These are phyloP conservation scores for Myrmecobius fasciatus DNA, from an alignment of 2,113 vertebrate species.

Conservation along the genomic window DNA sequence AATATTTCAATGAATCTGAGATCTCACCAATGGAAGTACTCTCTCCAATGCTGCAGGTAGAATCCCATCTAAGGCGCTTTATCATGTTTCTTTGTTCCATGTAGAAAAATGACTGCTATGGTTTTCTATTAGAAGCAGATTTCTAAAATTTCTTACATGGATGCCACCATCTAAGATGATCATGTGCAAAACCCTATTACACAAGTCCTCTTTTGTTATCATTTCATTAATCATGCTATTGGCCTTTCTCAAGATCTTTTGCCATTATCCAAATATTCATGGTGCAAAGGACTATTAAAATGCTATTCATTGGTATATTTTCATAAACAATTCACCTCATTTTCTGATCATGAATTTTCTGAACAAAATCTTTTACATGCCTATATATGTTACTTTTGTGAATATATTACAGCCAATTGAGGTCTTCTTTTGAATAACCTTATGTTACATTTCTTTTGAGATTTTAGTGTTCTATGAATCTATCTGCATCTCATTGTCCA, in stretches of 20 bases:
- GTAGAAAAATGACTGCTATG: not conserved
- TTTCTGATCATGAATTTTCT: not conserved
- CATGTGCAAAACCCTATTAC: not conserved
- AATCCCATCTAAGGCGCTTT: not conserved
- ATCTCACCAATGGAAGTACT: not conserved
- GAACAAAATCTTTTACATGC: not conserved
- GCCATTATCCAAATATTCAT: not conserved
- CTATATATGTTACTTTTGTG: not conserved
- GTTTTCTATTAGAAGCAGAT: not conserved
- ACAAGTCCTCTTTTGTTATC: not conserved
- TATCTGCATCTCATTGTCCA: not conserved
- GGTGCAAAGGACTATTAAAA: not conserved
- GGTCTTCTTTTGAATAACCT: not conserved
- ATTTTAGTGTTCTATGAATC: not conserved
- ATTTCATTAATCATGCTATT: not conserved
- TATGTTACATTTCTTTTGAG: not conserved
- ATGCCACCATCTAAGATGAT: no score
- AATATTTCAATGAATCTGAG: not conserved
- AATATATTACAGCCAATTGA: not conserved
- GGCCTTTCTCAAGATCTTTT: not conserved
- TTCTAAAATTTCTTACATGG: not conserved
- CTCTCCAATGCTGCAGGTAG: not conserved
- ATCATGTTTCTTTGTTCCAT: not conserved
- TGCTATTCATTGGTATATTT: not conserved
- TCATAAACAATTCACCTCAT: not conserved